A percentile compares a stretch with the other conserved stretches of the same genome.
phyloP scores from a whole-genome alignment of 2,113 vertebrate species.

The Gulo gulo region DNA sequence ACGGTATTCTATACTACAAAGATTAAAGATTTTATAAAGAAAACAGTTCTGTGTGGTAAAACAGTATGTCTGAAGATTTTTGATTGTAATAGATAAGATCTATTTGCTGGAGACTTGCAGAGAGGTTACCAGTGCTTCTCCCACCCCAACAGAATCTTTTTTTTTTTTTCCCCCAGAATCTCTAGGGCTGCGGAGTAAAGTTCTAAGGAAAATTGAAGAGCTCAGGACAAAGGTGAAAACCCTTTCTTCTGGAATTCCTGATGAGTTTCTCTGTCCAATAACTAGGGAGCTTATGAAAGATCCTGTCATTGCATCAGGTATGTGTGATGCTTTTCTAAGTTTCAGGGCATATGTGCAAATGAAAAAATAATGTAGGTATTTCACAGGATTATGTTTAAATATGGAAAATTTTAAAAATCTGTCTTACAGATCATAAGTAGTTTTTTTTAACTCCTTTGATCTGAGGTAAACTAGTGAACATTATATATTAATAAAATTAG shows the following conservation, averaged over 20 bases:
- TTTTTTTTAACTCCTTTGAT: not conserved
- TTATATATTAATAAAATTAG: not conserved
- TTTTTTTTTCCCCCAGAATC: constrained; percentile 82
- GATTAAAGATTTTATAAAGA: constrained; percentile 5
- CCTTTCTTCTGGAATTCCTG: constrained; percentile 81
- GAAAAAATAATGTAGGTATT: not conserved
- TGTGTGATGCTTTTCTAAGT: not conserved
- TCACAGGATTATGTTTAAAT: not conserved
- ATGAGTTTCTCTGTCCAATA: constrained; percentile 93
- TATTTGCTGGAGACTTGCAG: not conserved
- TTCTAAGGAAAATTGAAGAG: constrained; percentile 87
- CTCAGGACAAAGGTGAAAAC: constrained; percentile 78
- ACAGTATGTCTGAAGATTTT: not conserved
- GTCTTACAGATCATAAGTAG: not conserved
- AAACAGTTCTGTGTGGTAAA: not conserved
- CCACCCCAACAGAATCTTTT: not conserved
- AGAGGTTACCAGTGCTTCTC: not conserved
- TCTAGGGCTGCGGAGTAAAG: constrained; percentile 86
- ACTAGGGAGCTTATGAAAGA: constrained; percentile 92
- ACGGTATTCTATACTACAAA: not conserved
- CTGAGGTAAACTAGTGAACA: not conserved
- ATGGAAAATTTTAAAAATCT: not conserved
- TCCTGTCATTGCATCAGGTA: constrained; percentile 93
- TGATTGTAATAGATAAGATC: not conserved
- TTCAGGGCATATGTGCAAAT: not conserved